phyloP scores from a whole-genome alignment of 2,888 invertebrate species.

The Pristionchus fissidentatus region DNA sequence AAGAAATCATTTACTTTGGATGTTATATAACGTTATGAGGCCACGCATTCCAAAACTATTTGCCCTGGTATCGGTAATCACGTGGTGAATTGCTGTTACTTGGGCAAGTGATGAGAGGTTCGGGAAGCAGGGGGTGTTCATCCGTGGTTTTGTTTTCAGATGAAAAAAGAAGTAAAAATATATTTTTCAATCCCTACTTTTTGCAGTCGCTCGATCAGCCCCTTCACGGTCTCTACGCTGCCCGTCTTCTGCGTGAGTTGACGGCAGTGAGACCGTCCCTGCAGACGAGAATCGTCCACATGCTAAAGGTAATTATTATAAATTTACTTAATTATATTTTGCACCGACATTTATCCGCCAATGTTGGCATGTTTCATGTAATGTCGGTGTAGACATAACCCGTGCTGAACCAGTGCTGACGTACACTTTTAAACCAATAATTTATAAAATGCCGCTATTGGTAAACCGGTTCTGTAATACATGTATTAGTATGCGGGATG shows the following conservation, averaged over 20 bases:
- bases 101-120: too few species aligned
- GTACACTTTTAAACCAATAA: too few species aligned
- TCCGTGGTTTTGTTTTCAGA: background rate
- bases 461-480: too few species aligned
- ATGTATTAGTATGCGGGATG: too few species aligned
- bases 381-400: background rate
- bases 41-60: too few species aligned
- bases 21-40: too few species aligned
- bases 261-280: slow-evolving; percentile 58
- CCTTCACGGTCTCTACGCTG: slow-evolving; percentile 63
- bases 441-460: too few species aligned
- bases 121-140: too few species aligned
- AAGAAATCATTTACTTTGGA: too few species aligned
- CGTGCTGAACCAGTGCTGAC: background rate
- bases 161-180: background rate
- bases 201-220: slow-evolving; percentile 59
- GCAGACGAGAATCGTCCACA: slow-evolving; percentile 57
- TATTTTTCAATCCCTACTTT: background rate
- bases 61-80: too few species aligned
- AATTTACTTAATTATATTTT: slow-evolving; percentile 23
- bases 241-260: slow-evolving; percentile 65
- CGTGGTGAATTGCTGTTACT: too few species aligned
- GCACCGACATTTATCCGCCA: slow-evolving; percentile 16
- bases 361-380: background rate
- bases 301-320: slow-evolving; percentile 48